Percentiles rank a stretch among this genome's conserved stretches.
Conservation (phyloP, 2,888 invertebrate species). For the Periphyllus acericola region DNA sequence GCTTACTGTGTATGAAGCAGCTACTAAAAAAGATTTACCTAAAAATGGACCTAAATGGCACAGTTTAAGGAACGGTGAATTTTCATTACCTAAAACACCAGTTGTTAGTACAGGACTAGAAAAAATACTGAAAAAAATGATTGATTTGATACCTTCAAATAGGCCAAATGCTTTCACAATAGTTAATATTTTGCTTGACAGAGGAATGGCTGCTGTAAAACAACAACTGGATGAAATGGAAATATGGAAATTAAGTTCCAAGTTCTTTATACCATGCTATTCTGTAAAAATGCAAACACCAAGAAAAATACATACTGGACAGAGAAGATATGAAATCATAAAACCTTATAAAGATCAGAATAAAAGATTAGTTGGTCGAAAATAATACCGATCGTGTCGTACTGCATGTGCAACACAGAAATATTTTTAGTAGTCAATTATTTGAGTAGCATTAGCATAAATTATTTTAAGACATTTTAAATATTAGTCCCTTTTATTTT, state of each 20-base stretch:
- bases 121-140: slow-evolving; percentile 75
- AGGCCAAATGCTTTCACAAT: slow-evolving; percentile 71
- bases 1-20: slow-evolving; percentile 80
- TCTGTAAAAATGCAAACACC: slow-evolving; percentile 55
- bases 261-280: slow-evolving; percentile 39
- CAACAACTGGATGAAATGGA: slow-evolving; percentile 57
- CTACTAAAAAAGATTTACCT: slow-evolving; percentile 83
- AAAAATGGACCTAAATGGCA: slow-evolving; percentile 93
- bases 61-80: slow-evolving; percentile 74
- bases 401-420: slow-evolving; percentile 70
- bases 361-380: slow-evolving; percentile 71
- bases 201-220: slow-evolving; percentile 54
- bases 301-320: background rate
- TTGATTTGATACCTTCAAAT: slow-evolving; percentile 78
- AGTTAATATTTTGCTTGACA: slow-evolving; percentile 53
- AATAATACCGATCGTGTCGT: slow-evolving; percentile 73
- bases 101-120: slow-evolving; percentile 51
- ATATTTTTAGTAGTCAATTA: slow-evolving; percentile 16
- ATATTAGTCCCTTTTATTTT: background rate
- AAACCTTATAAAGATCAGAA: slow-evolving; percentile 58
- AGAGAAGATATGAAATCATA: slow-evolving; percentile 46
- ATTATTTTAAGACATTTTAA: slow-evolving; percentile 26
- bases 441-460: slow-evolving; percentile 2
- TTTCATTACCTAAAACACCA: slow-evolving; percentile 80
- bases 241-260: slow-evolving; percentile 52